phyloP scores from a whole-genome alignment of 2,797 vertebrate species.

The Chaetodon trifasciatus region DNA sequence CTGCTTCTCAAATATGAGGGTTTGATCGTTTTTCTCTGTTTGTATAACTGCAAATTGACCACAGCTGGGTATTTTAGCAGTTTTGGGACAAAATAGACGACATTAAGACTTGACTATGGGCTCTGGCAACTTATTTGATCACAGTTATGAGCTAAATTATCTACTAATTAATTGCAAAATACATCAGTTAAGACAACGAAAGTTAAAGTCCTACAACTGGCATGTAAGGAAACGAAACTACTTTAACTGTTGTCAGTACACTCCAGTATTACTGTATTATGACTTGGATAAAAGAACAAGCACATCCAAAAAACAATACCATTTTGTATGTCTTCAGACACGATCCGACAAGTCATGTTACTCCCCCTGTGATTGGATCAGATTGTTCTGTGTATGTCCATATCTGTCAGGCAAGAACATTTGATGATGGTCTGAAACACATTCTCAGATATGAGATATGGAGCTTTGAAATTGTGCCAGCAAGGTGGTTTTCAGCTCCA shows the following conservation, averaged over 20 bases:
- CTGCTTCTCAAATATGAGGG: not conserved
- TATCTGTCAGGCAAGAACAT: conserved; percentile 48
- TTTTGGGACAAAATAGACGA: not conserved
- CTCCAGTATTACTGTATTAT: not conserved
- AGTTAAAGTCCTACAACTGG: not conserved
- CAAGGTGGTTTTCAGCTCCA: conserved; percentile 21
- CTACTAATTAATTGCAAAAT: not conserved
- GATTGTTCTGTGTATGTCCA: conserved; percentile 36
- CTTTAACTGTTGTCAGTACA: conserved; percentile 4
- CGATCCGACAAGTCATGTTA: conserved; percentile 58
- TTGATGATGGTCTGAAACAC: conserved; percentile 43
- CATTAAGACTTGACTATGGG: not conserved
- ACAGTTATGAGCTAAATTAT: not conserved
- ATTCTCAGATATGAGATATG: conserved; percentile 42
- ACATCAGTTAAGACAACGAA: not conserved
- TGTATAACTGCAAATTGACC: not conserved
- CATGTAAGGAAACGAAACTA: not conserved
- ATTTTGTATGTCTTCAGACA: conserved; percentile 39
- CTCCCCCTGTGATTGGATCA: conserved; percentile 55
- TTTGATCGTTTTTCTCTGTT: conserved; percentile 1
- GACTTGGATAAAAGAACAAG: not conserved
- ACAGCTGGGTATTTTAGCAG: not conserved
- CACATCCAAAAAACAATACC: conserved; percentile 18
- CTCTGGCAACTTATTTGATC: not conserved
- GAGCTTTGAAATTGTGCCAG: conserved; percentile 23